phyloP scores from a whole-genome alignment of 2,888 invertebrate species.

The Teleogryllus oceanicus region DNA sequence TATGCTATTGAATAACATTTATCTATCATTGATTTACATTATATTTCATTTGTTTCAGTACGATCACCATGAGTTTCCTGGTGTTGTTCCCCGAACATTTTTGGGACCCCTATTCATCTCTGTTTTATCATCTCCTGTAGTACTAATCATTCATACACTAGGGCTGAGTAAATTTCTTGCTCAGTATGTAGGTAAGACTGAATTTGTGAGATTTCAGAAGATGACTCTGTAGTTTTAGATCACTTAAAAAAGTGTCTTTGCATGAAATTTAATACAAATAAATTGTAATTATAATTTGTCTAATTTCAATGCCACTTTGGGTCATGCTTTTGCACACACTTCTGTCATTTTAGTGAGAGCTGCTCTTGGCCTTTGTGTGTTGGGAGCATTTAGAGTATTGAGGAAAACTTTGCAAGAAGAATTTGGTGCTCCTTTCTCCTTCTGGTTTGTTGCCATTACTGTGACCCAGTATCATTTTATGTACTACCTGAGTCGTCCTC shows the following conservation, averaged over 20 bases:
- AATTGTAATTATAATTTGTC: not conserved
- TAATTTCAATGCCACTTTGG: not conserved
- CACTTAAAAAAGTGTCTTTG: not conserved
- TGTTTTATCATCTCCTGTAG: constrained; percentile 71
- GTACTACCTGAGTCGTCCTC: constrained; percentile 90
- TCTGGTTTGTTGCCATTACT: constrained; percentile 81
- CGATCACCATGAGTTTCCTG: constrained; percentile 95
- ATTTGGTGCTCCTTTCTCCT: constrained; percentile 73
- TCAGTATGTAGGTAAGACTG: constrained; percentile 77
- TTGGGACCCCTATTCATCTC: constrained; percentile 85
- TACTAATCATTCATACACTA: constrained; percentile 62
- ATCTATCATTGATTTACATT: not conserved
- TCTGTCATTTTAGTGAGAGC: constrained; percentile 66
- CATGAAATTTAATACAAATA: not conserved
- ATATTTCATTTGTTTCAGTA: constrained; percentile 65
- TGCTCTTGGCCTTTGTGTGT: constrained; percentile 71
- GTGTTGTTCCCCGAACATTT: constrained; percentile 96
- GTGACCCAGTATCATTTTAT: constrained; percentile 96
- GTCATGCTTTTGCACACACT: not conserved
- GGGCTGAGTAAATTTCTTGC: constrained; percentile 79
- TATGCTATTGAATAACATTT: not conserved
- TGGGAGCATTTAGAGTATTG: constrained; percentile 70
- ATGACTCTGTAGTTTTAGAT: not conserved
- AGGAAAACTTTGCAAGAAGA: constrained; percentile 68
- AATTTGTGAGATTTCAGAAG: not conserved